Base-by-base conservation (phyloP, 2,888 invertebrate genomes). In the Chelonus formosanus region DNA sequence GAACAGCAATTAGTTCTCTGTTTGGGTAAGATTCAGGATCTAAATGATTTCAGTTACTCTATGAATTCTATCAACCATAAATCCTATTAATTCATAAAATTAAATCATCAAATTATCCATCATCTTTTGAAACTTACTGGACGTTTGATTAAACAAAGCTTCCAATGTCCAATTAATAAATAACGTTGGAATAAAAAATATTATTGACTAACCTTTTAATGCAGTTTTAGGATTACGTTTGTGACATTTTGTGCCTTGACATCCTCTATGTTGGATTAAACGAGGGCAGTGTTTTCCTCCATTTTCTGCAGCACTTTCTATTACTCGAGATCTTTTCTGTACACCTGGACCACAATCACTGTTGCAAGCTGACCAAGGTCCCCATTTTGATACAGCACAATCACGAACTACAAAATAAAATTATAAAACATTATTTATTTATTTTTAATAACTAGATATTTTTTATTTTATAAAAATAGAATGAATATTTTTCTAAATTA, bases 381-480 rank as follows among this genome's bases (percentile, higher is more conserved):
- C 91, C 95, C 95, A 95, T 47, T 90, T 89, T n/a, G 92, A 91
- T 59, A 94, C 92, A 81, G 91, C 89, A 85, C 95, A 95, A 85
- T 95, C 95, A 72, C 92, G 88, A 70, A 95, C 95, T 95, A 88
- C 4, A 89, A 87, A 4, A 34, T 44, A 56, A 34, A 56, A 40
- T 60, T 3, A 52, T 32, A 7, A 56, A 56, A 43, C 10, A 10
- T 40, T 34, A 54, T 6, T 10, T n/a, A 54, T 10, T 56, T 6
- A 10, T 56, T 56, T 40, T 6, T n/a, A 44, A 40, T 52, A 34
- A n/a, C n/a, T 32, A 20, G 20, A 20, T 20, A 20, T 20, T 20
- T 20, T 20, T 2, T 20, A 20, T 20, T 20, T 20, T 2, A 20
- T 20, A 20, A 20, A 20, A 20, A 20, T 20, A 20, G 2, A 20